Evolutionary conservation across 2,888 invertebrate genomes (phyloP).

Genomic region (Drosophila anomelani): DNA sequence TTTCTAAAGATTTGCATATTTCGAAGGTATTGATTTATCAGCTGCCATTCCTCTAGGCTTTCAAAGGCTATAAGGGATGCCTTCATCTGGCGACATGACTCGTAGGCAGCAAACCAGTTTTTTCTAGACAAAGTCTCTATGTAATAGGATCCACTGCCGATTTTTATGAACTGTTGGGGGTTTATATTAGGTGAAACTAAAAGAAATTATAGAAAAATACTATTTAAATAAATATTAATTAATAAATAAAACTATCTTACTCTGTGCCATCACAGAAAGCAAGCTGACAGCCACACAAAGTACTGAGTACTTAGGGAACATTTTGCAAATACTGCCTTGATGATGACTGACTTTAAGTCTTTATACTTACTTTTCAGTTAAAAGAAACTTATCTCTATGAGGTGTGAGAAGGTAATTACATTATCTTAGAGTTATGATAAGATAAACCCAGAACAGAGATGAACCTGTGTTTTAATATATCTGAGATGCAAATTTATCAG

Average conservation of each 20-base stretch:
- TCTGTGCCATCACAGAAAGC: not conserved
- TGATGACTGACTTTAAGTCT: not conserved
- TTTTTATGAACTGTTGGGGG: not conserved
- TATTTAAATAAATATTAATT: not conserved
- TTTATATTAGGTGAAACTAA: not conserved
- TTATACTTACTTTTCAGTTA: not conserved
- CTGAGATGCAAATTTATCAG: not conserved
- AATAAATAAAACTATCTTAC: not conserved
- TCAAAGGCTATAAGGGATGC: constrained; percentile 5
- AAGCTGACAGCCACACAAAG: not conserved
- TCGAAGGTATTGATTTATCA: not conserved
- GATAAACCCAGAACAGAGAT: not conserved
- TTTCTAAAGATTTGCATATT: constrained; percentile 1
- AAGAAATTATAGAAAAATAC: not conserved
- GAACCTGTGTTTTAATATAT: not conserved
- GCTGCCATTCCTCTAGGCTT: not conserved
- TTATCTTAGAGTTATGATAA: not conserved
- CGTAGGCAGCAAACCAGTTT: constrained; percentile 15
- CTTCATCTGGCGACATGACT: not conserved
- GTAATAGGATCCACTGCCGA: constrained; percentile 5
- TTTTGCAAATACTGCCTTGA: not conserved
- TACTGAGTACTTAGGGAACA: not conserved
- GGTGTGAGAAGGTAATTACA: not conserved
- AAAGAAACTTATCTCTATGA: not conserved
- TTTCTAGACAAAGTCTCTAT: not conserved